These are phyloP conservation scores for Apocrypta bakeri DNA, from an alignment of 1,140 invertebrate species.

Conservation along the genomic window DNA sequence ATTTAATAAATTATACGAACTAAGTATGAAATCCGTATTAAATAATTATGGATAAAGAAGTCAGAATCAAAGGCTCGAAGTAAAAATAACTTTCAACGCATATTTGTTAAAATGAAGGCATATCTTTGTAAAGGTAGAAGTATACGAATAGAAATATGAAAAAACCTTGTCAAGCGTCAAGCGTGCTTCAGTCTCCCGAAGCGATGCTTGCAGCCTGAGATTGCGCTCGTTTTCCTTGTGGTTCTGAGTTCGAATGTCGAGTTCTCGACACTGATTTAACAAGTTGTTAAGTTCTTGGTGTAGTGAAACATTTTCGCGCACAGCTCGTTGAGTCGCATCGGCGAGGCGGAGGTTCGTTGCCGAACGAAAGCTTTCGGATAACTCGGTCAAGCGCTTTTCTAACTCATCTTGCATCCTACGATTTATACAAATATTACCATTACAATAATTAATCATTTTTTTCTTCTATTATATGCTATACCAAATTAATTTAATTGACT, in stretches of 20 bases:
- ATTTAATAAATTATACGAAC: no score
- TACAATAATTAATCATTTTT: no score
- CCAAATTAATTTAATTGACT: no score
- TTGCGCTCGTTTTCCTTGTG: slow-evolving; percentile 69
- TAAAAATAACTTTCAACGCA: no score
- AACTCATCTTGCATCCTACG: slow-evolving; percentile 89
- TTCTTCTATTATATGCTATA: no score
- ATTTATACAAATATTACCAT: slow-evolving; percentile 4
- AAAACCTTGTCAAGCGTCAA: slow-evolving; percentile 68
- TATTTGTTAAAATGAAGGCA: no score
- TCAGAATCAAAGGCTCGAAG: no score
- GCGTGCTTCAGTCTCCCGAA: slow-evolving; percentile 71
- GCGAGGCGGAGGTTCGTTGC: slow-evolving; percentile 89
- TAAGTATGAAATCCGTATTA: no score
- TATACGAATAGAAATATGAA: no score
- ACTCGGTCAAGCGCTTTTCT: slow-evolving; percentile 84
- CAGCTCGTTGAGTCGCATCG: slow-evolving; percentile 88
- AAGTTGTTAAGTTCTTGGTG: slow-evolving; percentile 84
- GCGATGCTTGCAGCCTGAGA: slow-evolving; percentile 65
- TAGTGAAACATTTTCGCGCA: slow-evolving; percentile 86
- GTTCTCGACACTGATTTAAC: slow-evolving; percentile 77
- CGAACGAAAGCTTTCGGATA: slow-evolving; percentile 89
- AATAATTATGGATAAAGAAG: no score
- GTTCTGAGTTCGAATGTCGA: slow-evolving; percentile 73
- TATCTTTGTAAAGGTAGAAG: no score